phyloP scores from a whole-genome alignment of 2,888 invertebrate genomes.

The Lasioglossum villosulum region DNA sequence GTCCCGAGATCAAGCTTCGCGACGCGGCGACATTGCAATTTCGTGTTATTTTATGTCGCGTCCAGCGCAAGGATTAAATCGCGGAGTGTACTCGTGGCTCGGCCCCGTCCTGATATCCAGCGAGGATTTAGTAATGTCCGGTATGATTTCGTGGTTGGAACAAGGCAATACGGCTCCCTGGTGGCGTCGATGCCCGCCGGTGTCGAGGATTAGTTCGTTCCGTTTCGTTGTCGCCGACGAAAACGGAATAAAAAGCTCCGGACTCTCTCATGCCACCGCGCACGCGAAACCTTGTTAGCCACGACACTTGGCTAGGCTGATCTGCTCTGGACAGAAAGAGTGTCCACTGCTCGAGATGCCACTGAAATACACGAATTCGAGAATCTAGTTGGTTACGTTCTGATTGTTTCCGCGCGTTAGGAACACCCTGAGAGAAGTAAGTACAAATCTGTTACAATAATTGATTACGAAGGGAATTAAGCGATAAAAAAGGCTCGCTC shows the following conservation, averaged over 20 bases:
- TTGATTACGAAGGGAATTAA: not conserved
- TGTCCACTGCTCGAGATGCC: not conserved
- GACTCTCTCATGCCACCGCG: not conserved
- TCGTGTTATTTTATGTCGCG: conserved; percentile 68
- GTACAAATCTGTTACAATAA: not conserved
- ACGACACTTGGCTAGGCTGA: not conserved
- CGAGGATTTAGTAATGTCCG: conserved; percentile 62
- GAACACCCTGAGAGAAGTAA: not conserved
- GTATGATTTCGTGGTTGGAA: conserved; percentile 55
- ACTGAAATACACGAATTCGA: not conserved
- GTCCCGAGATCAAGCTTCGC: conserved; percentile 14
- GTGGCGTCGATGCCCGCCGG: conserved; percentile 31
- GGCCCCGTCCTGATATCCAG: conserved; percentile 36
- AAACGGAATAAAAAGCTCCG: not conserved
- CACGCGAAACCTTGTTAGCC: not conserved
- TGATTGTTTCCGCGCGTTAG: not conserved
- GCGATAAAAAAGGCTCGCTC: not conserved
- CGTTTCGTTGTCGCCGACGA: not conserved
- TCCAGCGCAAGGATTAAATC: conserved; percentile 67
- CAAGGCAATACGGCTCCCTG: conserved; percentile 39
- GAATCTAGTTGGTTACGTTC: not conserved
- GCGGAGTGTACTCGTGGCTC: conserved; percentile 51
- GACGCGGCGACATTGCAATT: conserved; percentile 63
- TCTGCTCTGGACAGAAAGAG: not conserved
- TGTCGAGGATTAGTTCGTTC: conserved; percentile 43